Percentiles rank a stretch among this genome's conserved stretches.
Evolutionary conservation across 2,797 vertebrate genomes (phyloP).

Genomic region (Synaphobranchus kaupii): DNA sequence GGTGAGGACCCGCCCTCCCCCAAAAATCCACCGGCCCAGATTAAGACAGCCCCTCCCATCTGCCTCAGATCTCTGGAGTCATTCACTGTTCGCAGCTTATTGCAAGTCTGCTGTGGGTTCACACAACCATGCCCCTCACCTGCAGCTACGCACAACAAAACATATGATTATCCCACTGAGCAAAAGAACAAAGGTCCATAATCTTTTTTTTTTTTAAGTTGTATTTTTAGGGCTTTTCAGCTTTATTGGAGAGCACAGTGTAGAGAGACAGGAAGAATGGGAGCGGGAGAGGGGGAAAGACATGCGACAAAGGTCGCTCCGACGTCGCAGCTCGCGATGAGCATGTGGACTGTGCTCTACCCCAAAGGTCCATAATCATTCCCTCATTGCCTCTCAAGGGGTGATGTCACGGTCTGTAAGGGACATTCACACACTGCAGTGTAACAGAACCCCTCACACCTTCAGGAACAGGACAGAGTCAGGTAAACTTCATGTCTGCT

Average conservation of each 20-base stretch:
- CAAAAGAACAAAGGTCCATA: neutral
- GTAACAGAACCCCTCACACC: neutral
- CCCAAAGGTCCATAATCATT: no score
- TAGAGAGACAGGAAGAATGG: no score
- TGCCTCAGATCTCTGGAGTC: neutral
- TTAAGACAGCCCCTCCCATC: neutral
- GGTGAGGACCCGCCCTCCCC: constrained; percentile 63
- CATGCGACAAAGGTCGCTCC: no score
- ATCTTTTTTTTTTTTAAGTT: no score
- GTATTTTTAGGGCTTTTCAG: no score
- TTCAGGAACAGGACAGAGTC: neutral
- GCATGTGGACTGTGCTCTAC: no score
- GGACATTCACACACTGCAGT: neutral
- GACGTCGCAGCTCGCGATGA: no score
- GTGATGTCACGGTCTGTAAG: neutral
- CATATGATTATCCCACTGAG: neutral
- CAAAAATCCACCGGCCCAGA: neutral
- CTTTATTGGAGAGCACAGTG: no score
- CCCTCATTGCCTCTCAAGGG: neutral
- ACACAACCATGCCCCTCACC: neutral
- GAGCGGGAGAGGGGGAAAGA: no score
- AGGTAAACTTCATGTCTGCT: neutral
- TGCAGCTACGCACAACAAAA: neutral
- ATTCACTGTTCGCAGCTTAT: neutral
- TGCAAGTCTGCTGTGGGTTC: neutral